phyloP scores from a whole-genome alignment of 2,113 vertebrate species.

The Macrotus californicus region DNA sequence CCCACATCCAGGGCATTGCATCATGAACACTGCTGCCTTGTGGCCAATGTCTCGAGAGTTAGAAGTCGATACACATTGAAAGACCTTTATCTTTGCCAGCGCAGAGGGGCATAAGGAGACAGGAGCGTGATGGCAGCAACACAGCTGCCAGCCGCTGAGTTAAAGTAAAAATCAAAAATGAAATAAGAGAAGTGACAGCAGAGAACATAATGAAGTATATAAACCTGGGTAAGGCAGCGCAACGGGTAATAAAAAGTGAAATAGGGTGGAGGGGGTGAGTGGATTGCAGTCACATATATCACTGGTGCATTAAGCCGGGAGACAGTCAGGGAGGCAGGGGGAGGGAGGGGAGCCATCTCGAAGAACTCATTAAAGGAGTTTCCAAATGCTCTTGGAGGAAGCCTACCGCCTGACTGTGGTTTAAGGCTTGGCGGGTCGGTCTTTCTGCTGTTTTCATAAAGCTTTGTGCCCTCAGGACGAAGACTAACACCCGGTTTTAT shows the following conservation, averaged over 20 bases:
- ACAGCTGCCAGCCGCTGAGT: not conserved
- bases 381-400: not conserved
- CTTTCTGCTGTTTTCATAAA: not conserved
- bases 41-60: not conserved
- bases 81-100: not conserved
- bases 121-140: not conserved
- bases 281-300: not conserved
- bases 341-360: rapidly evolving
- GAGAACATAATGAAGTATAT: conserved; percentile 61
- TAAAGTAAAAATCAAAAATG: conserved; percentile 57
- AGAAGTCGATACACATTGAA: too few relatives aligned
- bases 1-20: rapidly evolving
- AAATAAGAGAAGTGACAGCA: conserved; percentile 54
- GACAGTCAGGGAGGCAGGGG: not conserved
- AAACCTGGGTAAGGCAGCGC: conserved; percentile 49
- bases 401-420: not conserved
- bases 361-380: not conserved
- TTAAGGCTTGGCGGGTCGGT: not conserved
- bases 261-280: conserved; percentile 20
- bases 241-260: conserved; percentile 65
- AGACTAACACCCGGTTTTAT: not conserved
- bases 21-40: not conserved
- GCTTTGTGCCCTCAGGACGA: not conserved
- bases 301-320: not conserved
- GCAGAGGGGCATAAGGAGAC: not conserved